Conservation (phyloP, 1,140 invertebrate species). For the Patella vulgata region DNA sequence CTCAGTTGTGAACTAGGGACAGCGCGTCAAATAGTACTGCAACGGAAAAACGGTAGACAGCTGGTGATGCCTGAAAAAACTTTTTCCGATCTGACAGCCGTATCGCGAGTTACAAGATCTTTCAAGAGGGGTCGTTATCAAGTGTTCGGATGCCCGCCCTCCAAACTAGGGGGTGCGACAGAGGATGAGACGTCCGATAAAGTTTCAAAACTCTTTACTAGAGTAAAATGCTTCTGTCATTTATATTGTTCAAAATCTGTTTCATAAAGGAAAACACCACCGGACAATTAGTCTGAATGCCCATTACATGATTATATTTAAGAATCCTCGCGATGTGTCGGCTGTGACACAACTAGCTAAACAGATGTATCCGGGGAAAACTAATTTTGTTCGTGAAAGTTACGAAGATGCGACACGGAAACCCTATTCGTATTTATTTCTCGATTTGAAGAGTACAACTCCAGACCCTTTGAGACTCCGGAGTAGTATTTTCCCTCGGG, state of each 20-base stretch:
- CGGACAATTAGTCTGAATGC: conserved; percentile 33
- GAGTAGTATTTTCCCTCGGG: conserved; percentile 9
- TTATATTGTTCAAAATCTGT: conserved; percentile 28
- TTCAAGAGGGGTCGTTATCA: no score
- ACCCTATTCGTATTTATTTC: conserved; percentile 26
- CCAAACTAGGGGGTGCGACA: no score
- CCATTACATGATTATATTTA: conserved; percentile 34
- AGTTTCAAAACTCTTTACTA: conserved; percentile 23
- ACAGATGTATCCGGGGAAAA: conserved; percentile 24
- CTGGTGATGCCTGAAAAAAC: no score
- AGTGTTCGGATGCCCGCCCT: no score
- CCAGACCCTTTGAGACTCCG: conserved; percentile 19
- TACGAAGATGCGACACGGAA: conserved; percentile 21
- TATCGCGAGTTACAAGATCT: no score
- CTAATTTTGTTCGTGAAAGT: conserved; percentile 9
- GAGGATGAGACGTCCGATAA: conserved; percentile 14
- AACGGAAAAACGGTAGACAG: no score
- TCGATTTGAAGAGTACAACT: conserved; percentile 25
- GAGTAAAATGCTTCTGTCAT: conserved; percentile 24
- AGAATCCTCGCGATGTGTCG: conserved; percentile 21
- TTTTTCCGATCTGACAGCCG: no score
- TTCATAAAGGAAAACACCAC: conserved; percentile 30
- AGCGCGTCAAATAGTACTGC: no score
- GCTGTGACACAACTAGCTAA: conserved; percentile 7
- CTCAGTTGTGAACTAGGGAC: no score